A percentile compares a stretch with the other conserved stretches of the same genome.
Conservation (phyloP, 2,888 invertebrate species). For the Gibbula magus region DNA sequence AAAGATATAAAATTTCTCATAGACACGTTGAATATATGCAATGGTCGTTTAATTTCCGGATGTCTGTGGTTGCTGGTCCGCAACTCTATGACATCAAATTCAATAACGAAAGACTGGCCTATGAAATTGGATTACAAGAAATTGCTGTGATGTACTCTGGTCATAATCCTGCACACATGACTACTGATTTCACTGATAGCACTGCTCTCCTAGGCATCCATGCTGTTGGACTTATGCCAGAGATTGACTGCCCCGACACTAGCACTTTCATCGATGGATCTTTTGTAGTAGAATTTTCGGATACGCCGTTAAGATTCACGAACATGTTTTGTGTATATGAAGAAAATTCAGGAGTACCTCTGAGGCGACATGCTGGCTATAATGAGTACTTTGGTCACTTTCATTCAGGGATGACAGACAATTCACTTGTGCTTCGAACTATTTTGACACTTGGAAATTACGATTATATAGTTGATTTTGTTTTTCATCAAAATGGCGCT, state of each 20-base stretch:
- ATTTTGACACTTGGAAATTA: constrained; percentile 62
- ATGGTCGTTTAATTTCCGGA: constrained; percentile 47
- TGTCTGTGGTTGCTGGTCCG: constrained; percentile 35
- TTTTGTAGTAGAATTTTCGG: constrained; percentile 26
- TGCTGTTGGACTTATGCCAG: constrained; percentile 53
- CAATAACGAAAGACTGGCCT: constrained; percentile 40
- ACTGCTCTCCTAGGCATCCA: constrained; percentile 31
- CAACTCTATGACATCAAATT: constrained; percentile 38
- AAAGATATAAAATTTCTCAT: constrained; percentile 40
- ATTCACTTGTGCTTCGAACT: constrained; percentile 57
- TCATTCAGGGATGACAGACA: constrained; percentile 60
- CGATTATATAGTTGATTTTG: constrained; percentile 67
- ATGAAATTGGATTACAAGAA: constrained; percentile 51
- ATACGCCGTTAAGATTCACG: constrained; percentile 41
- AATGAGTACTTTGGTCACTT: constrained; percentile 35
- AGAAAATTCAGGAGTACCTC: constrained; percentile 60
- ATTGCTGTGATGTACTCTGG: constrained; percentile 43
- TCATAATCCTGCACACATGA: constrained; percentile 11
- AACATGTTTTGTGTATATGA: constrained; percentile 67
- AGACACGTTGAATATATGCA: constrained; percentile 41
- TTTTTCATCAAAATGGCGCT: constrained; percentile 60
- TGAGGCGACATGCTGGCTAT: constrained; percentile 58
- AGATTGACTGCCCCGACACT: constrained; percentile 65
- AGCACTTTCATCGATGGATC: constrained; percentile 53
- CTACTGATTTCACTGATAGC: constrained; percentile 35